Evolutionary conservation across 1,140 invertebrate genomes (phyloP).

Genomic region (Sinonovacula constricta): DNA sequence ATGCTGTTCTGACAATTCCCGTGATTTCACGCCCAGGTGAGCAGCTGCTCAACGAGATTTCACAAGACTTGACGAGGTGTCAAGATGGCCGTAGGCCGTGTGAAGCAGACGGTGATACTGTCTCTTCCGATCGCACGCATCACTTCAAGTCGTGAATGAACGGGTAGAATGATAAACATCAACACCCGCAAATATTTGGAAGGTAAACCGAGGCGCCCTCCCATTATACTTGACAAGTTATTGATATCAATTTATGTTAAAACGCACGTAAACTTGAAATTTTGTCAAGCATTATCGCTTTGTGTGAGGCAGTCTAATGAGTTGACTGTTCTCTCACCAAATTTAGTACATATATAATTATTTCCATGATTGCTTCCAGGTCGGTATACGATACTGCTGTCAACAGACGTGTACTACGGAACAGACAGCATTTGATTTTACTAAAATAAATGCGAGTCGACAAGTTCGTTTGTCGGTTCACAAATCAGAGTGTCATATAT

Average conservation of each 20-base stretch:
- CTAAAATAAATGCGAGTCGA: too few relatives aligned
- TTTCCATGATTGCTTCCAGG: too few relatives aligned
- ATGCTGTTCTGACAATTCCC: constrained; percentile 15
- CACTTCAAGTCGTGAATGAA: constrained; percentile 14
- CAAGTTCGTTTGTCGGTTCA: too few relatives aligned
- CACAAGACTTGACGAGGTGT: constrained; percentile 39
- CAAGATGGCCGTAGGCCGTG: constrained; percentile 30
- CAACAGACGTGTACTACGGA: too few relatives aligned
- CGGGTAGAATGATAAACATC: constrained; percentile 21
- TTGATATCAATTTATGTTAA: constrained; percentile 42
- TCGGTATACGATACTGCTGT: too few relatives aligned
- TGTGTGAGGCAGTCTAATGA: neutral
- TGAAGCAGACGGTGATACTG: constrained; percentile 33
- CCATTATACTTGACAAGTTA: constrained; percentile 24
- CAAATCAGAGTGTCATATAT: too few relatives aligned
- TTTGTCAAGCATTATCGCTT: constrained; percentile 8
- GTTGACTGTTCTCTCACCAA: too few relatives aligned
- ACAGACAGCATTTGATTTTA: too few relatives aligned
- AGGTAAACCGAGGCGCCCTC: constrained; percentile 38
- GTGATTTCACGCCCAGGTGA: constrained; percentile 35
- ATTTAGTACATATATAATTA: too few relatives aligned
- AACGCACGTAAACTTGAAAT: constrained; percentile 37
- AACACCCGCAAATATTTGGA: constrained; percentile 48
- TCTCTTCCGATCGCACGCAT: constrained; percentile 27
- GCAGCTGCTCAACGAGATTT: constrained; percentile 13